Evolutionary conservation across 2,888 invertebrate species (phyloP).

Genomic region (Amblyteles armatorius): DNA sequence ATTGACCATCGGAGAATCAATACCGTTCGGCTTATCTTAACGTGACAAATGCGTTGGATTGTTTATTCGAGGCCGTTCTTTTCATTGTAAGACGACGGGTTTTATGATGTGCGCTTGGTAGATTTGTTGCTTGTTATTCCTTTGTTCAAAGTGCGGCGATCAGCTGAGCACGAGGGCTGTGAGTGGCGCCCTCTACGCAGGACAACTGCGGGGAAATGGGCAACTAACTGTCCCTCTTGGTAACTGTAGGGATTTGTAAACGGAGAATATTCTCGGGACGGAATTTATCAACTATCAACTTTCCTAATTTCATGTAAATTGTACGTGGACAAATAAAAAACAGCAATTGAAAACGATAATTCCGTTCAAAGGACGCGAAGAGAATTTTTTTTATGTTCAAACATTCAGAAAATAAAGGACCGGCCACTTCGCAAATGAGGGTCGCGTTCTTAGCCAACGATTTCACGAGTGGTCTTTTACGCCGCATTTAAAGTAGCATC

Average conservation of each 20-base stretch:
- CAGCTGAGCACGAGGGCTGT: neutral
- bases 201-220: neutral
- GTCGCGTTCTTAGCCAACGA: neutral
- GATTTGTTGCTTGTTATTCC: neutral
- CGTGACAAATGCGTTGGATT: neutral
- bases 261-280: neutral
- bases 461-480: slow-evolving; percentile 9
- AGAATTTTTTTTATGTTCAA: neutral
- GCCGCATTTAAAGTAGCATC: slow-evolving; percentile 19
- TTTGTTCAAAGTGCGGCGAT: slow-evolving; percentile 30
- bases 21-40: neutral
- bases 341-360: neutral
- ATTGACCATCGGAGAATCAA: neutral
- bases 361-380: neutral
- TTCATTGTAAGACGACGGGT: neutral
- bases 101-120: neutral
- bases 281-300: neutral
- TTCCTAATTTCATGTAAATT: neutral
- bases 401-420: slow-evolving; percentile 5
- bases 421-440: slow-evolving; percentile 2
- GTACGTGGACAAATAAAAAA: neutral
- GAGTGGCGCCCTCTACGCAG: slow-evolving; percentile 4
- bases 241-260: slow-evolving; percentile 7
- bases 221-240: neutral
- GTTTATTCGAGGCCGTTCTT: neutral